Percentiles rank a stretch among this genome's conserved stretches.
Conservation (phyloP, 2,797 vertebrate genomes). For the Neostethus bicornis region DNA sequence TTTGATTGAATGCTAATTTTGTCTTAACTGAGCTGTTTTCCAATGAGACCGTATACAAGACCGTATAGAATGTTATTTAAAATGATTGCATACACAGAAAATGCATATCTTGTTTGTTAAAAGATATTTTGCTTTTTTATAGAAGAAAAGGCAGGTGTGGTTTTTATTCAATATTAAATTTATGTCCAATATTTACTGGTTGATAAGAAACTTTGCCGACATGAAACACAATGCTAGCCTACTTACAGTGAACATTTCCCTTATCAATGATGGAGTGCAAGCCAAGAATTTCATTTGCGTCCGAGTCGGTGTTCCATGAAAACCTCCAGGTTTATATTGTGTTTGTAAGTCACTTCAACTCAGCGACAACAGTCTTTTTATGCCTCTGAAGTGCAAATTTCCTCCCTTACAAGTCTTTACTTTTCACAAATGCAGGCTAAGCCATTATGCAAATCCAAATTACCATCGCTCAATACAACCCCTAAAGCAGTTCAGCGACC, state of each 20-base stretch:
- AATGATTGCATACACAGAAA: no score
- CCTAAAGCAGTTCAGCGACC: slow-evolving; percentile 24
- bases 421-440: slow-evolving; percentile 25
- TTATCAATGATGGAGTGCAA: slow-evolving; percentile 3
- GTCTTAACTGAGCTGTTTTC: no score
- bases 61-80: no score
- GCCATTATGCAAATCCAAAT: slow-evolving; percentile 60
- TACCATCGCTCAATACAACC: slow-evolving; percentile 45
- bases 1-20: no score
- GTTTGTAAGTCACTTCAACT: slow-evolving; percentile 38
- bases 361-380: slow-evolving; percentile 34
- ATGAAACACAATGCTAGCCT: slow-evolving; percentile 11
- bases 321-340: slow-evolving; percentile 35
- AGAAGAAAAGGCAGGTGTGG: no score
- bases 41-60: no score
- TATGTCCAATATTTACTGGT: background rate
- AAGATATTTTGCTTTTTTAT: no score
- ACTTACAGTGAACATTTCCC: slow-evolving; percentile 29
- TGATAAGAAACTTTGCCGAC: no score
- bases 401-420: slow-evolving; percentile 30
- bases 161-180: no score
- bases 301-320: slow-evolving; percentile 22
- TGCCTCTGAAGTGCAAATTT: slow-evolving; percentile 16
- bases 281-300: slow-evolving; percentile 27
- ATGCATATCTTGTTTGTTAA: no score